These are phyloP conservation scores for Gambelia wislizenii DNA, from an alignment of 2,797 vertebrate species.

Conservation along the genomic window DNA sequence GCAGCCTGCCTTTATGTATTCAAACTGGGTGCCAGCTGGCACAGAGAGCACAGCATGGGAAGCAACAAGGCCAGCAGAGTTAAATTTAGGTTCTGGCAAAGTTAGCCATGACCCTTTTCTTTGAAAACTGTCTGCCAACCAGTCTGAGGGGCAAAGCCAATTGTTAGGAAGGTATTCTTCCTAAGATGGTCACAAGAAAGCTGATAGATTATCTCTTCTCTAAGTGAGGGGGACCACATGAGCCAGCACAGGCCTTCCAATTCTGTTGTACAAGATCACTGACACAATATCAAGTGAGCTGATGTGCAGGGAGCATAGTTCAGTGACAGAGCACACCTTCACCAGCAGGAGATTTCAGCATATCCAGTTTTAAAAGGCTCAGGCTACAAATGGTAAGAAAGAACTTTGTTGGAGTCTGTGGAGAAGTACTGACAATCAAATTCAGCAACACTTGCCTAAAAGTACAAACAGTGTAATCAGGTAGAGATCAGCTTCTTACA, in stretches of 20 bases:
- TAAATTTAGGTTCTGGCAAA: conserved; percentile 52
- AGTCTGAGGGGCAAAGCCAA: not conserved
- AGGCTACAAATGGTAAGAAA: not conserved
- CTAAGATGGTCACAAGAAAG: not conserved
- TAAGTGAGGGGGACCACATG: conserved; percentile 42
- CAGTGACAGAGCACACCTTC: not conserved
- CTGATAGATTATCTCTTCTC: not conserved
- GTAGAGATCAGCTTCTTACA: not conserved
- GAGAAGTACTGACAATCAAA: not conserved
- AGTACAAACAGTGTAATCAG: not conserved
- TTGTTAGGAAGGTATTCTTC: not conserved
- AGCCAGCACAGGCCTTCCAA: conserved; percentile 3
- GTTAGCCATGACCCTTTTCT: not conserved
- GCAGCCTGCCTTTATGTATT: not conserved
- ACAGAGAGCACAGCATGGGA: conserved; percentile 39
- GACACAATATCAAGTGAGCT: not conserved
- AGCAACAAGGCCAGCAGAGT: conserved; percentile 20
- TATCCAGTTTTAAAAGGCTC: not conserved
- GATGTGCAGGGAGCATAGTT: not conserved
- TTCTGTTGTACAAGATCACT: not conserved
- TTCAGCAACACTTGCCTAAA: not conserved
- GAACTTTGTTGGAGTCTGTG: too few species aligned
- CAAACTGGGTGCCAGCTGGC: conserved; percentile 16
- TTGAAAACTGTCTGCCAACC: not conserved
- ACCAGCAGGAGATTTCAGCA: not conserved